Conservation (phyloP, 2,797 vertebrate species). For the Petrocephalus sullivani region DNA sequence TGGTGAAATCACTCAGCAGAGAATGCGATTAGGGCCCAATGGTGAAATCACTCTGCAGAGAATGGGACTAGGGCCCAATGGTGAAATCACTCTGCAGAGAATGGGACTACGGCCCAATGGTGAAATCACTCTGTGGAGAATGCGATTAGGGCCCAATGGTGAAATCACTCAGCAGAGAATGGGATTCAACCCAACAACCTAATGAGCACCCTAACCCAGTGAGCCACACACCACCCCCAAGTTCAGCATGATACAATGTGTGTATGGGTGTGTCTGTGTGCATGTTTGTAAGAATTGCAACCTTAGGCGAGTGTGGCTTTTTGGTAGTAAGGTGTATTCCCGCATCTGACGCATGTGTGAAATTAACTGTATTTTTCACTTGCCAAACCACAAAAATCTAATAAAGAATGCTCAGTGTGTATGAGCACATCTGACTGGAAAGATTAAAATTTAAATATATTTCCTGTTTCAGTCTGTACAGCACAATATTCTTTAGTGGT, state of each 20-base stretch:
- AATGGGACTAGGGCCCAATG: no score
- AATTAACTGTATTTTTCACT: not conserved
- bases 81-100: no score
- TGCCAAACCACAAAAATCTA: not conserved
- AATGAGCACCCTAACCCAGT: not conserved
- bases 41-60: no score
- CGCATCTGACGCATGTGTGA: not conserved
- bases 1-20: no score
- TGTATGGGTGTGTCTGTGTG: not conserved
- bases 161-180: not conserved
- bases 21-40: no score
- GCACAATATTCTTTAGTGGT: not conserved
- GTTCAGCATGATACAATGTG: not conserved
- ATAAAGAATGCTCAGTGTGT: not conserved
- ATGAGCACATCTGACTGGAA: not conserved
- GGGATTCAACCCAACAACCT: not conserved
- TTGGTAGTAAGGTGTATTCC: not conserved
- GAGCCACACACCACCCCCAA: not conserved
- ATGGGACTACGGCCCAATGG: no score
- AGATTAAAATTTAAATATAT: not conserved
- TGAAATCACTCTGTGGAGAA: no score
- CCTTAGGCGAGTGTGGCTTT: not conserved
- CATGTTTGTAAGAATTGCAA: not conserved
- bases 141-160: no score
- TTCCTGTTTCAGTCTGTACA: slow-evolving; percentile 7